Percentiles rank a stretch among this genome's conserved stretches.
Evolutionary conservation across 2,797 vertebrate species (phyloP).

Genomic region (Channa striata): DNA sequence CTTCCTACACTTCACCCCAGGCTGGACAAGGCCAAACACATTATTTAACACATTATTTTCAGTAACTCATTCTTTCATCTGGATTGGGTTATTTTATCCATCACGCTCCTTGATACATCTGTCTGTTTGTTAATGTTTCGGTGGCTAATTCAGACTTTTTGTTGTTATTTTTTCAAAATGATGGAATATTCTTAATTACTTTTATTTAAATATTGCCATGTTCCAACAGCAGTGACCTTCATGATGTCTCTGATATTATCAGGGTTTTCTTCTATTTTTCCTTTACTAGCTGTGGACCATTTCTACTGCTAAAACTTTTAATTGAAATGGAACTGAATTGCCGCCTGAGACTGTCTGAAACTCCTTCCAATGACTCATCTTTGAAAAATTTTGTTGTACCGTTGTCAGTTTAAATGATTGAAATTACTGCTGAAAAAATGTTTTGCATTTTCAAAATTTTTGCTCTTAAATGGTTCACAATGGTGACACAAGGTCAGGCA

Average conservation of each 20-base stretch:
- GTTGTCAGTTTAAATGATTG: no score
- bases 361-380: constrained; percentile 9
- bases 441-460: no score
- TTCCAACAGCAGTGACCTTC: background rate
- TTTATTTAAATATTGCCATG: background rate
- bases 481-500: no score
- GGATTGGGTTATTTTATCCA: constrained; percentile 48
- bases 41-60: constrained; percentile 52
- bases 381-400: no score
- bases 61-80: constrained; percentile 59
- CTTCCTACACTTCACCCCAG: constrained; percentile 40
- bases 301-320: constrained; percentile 20
- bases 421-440: no score
- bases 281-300: background rate
- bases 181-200: background rate
- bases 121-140: constrained; percentile 5
- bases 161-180: background rate
- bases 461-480: no score
- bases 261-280: background rate
- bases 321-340: constrained; percentile 26
- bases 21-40: constrained; percentile 60
- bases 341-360: constrained; percentile 18
- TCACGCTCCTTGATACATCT: constrained; percentile 19
- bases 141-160: constrained; percentile 17
- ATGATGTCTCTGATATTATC: constrained; percentile 12